Percentiles rank a stretch among this genome's conserved stretches.
phyloP scores from a whole-genome alignment of 2,888 invertebrate species.

The Drosophila pseudotalamancana region DNA sequence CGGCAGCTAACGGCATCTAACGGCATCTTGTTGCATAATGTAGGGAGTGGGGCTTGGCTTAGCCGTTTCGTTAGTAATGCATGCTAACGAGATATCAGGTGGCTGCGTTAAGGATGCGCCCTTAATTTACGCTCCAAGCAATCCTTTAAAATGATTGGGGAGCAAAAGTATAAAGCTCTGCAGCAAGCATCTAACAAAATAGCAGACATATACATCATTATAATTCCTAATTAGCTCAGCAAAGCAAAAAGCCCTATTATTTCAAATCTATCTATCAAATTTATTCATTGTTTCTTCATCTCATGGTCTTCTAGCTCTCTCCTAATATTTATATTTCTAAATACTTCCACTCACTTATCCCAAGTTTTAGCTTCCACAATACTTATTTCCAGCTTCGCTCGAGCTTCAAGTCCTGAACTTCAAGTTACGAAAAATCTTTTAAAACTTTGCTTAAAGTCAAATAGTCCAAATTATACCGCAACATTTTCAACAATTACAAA shows the following conservation, averaged over 20 bases:
- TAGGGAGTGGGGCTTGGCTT: constrained; percentile 4
- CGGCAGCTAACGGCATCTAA: constrained; percentile 36
- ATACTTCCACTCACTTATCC: not conserved
- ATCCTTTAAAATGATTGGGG: constrained; percentile 19
- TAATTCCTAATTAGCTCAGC: not conserved
- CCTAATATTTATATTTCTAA: too few species aligned
- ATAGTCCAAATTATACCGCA: constrained; percentile 30
- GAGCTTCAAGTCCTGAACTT: not conserved
- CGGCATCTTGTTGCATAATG: constrained; percentile 43
- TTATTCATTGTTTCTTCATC: too few species aligned
- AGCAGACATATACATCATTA: not conserved
- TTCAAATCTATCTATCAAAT: too few species aligned
- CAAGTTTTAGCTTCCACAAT: not conserved
- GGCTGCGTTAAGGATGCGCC: constrained; percentile 39
- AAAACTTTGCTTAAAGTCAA: constrained; percentile 27
- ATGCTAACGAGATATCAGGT: constrained; percentile 77
- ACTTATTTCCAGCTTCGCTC: not conserved
- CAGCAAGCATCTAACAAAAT: not conserved
- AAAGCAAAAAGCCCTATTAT: too few species aligned
- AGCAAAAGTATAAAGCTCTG: not conserved
- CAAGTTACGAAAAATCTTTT: not conserved
- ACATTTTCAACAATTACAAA: constrained; percentile 37
- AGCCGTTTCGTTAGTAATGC: constrained; percentile 62
- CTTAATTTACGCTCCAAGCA: constrained; percentile 33
- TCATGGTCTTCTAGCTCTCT: too few species aligned